Base-by-base conservation (phyloP, 35 echinoderm and acorn worm genomes). In the Apostichopus japonicus region DNA sequence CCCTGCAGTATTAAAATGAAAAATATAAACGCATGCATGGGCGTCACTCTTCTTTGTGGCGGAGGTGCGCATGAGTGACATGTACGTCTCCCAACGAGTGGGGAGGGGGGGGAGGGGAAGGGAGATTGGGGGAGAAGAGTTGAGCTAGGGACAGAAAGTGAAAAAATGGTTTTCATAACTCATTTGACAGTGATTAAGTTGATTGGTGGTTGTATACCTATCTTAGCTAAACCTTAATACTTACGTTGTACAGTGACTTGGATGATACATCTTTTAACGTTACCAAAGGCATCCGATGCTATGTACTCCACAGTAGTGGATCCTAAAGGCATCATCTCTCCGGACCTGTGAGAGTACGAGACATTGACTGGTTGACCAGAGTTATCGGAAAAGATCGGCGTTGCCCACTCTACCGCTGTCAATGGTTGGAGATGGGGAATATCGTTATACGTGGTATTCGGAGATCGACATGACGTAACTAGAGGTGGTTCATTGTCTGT, bases 351-450 rank as follows among this genome's bases (percentile, higher is more conserved):
- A 51, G 94, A 87, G 0, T 63, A 53, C 16, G 67, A 75, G 3
- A 98, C 87, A 0, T 93, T 93, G 55, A 92, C 61, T 5, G 70
- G 51, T 23, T 53, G 8, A 55, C 94, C 93, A 79, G 96, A 98
- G 91, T 98, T 98, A 61, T 98, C 96, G 6, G 93, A 93, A 53
- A 98, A 98, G n/a, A 77, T 56, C 51, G 96, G 96, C 44, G 92
- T 79, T 77, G 91, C 86, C 96, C 96, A 98, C 23, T 63, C 16
- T 5, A 96, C 96, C 65, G 55, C 17, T 10, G 61, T 65, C 70
- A 79, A 21, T 79, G 70, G 92, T 24, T 92, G 24, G 16, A 70
- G 21, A 55, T 72, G 21, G 8, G 63, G 54, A 22, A 84, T 57
- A 75, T 76, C 23, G 4, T 92, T 92, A 23, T 95, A 77, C 4